A percentile compares a stretch with the other conserved stretches of the same genome.
These are phyloP conservation scores for Stramonita haemastoma DNA, from an alignment of 2,888 invertebrate species.

Conservation along the genomic window DNA sequence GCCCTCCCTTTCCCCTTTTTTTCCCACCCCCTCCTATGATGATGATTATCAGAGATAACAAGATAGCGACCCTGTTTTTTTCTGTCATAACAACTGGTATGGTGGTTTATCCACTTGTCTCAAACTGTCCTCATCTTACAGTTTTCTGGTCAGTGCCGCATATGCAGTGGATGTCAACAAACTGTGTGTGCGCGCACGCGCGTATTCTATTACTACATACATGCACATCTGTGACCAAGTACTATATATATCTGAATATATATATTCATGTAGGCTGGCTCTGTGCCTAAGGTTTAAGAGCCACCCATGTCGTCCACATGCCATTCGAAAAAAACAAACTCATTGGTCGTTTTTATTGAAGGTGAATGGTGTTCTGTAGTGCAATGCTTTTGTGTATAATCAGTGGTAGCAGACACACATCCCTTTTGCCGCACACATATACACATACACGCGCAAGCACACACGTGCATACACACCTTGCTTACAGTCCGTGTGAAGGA, in stretches of 20 bases:
- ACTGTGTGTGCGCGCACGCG: too few species aligned
- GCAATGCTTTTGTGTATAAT: neutral
- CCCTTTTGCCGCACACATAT: neutral
- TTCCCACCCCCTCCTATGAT: neutral
- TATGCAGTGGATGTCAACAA: too few species aligned
- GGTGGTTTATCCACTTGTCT: too few species aligned
- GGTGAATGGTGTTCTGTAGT: too few species aligned
- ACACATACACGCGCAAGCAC: conserved; percentile 15
- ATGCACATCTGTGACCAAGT: too few species aligned
- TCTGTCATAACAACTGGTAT: too few species aligned
- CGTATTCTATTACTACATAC: too few species aligned
- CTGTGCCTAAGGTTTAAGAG: neutral
- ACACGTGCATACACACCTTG: conserved; percentile 16
- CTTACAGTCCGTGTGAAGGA: neutral
- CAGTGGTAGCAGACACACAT: neutral
- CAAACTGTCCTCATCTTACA: too few species aligned
- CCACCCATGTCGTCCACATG: neutral
- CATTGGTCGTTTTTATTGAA: neutral
- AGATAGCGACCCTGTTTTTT: too few species aligned
- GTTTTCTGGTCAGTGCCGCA: too few species aligned
- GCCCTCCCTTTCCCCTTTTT: neutral
- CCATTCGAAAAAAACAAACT: neutral
- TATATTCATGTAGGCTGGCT: neutral
- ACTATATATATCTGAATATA: neutral
- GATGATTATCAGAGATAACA: neutral